A percentile compares a stretch with the other conserved stretches of the same genome.
Conservation (phyloP, 2,888 invertebrate genomes). For the Fragum sueziense region DNA sequence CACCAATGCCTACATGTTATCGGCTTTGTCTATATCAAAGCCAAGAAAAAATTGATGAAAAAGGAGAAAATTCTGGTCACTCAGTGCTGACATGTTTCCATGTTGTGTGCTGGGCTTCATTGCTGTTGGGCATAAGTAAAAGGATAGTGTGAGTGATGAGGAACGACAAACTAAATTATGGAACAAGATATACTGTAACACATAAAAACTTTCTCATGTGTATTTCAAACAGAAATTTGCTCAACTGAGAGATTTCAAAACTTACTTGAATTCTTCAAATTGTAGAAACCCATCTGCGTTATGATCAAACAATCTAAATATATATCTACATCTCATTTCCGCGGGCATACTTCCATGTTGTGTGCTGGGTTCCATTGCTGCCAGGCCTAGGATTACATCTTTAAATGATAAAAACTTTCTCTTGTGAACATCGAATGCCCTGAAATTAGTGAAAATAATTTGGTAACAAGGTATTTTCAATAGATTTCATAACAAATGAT, state of each 20-base stretch:
- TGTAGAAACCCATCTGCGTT: conserved; percentile 82
- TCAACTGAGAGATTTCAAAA: no score
- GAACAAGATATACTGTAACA: no score
- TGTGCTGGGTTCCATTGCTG: conserved; percentile 87
- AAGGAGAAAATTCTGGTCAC: neutral
- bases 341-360: conserved; percentile 87
- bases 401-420: conserved; percentile 74
- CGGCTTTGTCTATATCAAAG: no score
- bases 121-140: conserved; percentile 86
- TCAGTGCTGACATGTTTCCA: conserved; percentile 86
- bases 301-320: conserved; percentile 85
- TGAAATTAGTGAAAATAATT: conserved; percentile 56
- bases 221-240: no score
- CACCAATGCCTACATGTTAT: no score
- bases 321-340: conserved; percentile 88
- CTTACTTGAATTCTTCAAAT: conserved; percentile 85
- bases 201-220: conserved; percentile 74
- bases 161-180: no score
- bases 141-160: no score
- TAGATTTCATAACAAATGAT: no score
- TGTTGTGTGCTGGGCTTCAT: conserved; percentile 87
- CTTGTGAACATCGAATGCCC: conserved; percentile 80
- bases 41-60: neutral
- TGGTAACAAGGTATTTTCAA: no score
- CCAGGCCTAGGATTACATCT: conserved; percentile 85